Base-by-base conservation (phyloP, 2,113 vertebrate species). In the Planiliza haematocheilus region DNA sequence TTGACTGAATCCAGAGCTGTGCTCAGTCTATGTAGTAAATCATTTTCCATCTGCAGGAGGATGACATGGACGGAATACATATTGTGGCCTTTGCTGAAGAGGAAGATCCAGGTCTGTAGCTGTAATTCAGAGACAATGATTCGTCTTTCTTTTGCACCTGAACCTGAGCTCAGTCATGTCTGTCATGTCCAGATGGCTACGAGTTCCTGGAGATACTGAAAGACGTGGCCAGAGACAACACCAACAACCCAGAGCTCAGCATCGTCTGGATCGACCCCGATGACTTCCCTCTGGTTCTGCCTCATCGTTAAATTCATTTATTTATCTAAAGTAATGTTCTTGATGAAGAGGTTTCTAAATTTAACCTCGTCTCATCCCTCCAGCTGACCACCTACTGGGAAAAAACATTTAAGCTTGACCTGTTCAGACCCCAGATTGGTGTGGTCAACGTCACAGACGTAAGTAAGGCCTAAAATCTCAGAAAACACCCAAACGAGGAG, bases 351-450 rank as follows among this genome's bases (percentile, higher is more conserved):
- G 2, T 30, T 30, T 30, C 24, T 30, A 30, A 30, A 3, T 30
- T 30, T 30, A 30, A 30, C 24, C 66, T 46, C 85, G 61, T 90
- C 55, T 88, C 55, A 0, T 63, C 70, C 24, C 76, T 81, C n/a
- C 91, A 99, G 98, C 92, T 99, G 45, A 95, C 97, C 77, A 95
- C 96, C n/a, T 99, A 99, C 64, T 99, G 98, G 98, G 98, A 99
- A 74, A 98, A 96, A 93, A 99, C 96, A 59, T 99, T 99, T 93
- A 97, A 97, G 81, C 89, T 99, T 49, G 95, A 99, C 88, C 92
- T 99, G 14, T 98, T 96, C 78, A 94, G 92, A 77, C 98, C 98
- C 39, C 98, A 99, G 92, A 99, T 99, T 0, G 98, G 98, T 2
- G 95, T 99, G 64, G 98, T 99, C 77, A 99, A 99, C 0, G 97